These are phyloP conservation scores for Astropecten irregularis DNA, from an alignment of 53 echinoderm and acorn worm species.

Conservation along the genomic window DNA sequence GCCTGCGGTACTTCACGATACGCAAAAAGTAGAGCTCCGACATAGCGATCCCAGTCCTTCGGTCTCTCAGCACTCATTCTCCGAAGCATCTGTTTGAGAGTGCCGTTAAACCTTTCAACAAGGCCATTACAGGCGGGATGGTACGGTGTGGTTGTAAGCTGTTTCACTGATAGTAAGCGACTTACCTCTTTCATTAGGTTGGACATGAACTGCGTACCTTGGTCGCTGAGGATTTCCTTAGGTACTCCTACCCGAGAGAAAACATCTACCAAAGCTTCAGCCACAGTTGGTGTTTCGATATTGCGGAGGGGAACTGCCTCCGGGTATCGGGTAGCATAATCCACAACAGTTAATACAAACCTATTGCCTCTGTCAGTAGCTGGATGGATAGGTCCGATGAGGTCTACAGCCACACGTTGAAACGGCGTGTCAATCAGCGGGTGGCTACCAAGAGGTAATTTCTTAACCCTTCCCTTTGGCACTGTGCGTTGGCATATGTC, in stretches of 20 bases:
- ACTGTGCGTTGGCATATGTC: conserved; percentile 67
- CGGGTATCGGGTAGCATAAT: conserved; percentile 58
- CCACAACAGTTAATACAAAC: conserved; percentile 54
- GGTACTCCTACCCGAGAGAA: conserved; percentile 63
- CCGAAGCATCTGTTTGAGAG: conserved; percentile 49
- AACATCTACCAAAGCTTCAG: conserved; percentile 52
- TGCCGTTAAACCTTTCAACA: conserved; percentile 63
- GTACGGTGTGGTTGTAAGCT: conserved; percentile 49
- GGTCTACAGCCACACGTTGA: conserved; percentile 49
- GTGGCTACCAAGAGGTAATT: conserved; percentile 43
- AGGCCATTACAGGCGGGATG: conserved; percentile 56
- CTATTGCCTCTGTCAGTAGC: conserved; percentile 34
- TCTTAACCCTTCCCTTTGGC: conserved; percentile 40
- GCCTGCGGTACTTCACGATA: conserved; percentile 55
- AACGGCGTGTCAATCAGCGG: conserved; percentile 52
- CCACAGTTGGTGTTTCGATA: conserved; percentile 39
- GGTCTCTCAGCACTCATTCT: conserved; percentile 63
- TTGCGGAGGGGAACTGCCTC: conserved; percentile 45
- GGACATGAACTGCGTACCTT: conserved; percentile 55
- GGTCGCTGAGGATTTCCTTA: conserved; percentile 57
- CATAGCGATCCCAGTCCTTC: conserved; percentile 56
- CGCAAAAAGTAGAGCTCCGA: conserved; percentile 51
- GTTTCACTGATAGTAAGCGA: conserved; percentile 44
- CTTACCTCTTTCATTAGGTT: conserved; percentile 58
- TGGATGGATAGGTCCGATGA: conserved; percentile 55